Evolutionary conservation across 2,113 vertebrate species (phyloP).

Genomic region (Chascanopsetta lugubris): DNA sequence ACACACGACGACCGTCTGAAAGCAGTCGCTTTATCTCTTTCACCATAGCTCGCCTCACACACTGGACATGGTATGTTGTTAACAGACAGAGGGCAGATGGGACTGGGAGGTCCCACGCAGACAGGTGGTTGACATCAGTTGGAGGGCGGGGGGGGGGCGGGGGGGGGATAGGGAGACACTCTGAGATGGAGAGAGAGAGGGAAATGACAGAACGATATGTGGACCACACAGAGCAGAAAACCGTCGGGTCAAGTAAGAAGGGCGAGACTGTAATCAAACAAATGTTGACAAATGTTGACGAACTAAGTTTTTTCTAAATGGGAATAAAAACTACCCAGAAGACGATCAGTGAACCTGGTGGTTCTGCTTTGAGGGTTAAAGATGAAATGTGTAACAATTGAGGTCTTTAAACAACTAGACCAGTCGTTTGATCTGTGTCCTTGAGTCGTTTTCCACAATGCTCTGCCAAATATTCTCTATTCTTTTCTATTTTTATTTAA

Average conservation of each 20-base stretch:
- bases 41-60: constrained; percentile 54
- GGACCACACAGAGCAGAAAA: constrained; percentile 75
- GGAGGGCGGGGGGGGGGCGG: constrained; percentile 12
- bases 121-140: constrained; percentile 78
- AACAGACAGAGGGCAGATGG: constrained; percentile 74
- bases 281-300: constrained; percentile 28
- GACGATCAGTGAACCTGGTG: too few species aligned
- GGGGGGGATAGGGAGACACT: constrained; percentile 18
- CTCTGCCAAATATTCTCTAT: too few species aligned
- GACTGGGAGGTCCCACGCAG: constrained; percentile 74
- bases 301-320: constrained; percentile 8
- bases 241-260: constrained; percentile 43
- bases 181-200: constrained; percentile 37
- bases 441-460: too few species aligned
- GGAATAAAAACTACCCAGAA: too few species aligned
- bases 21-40: constrained; percentile 54
- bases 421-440: too few species aligned
- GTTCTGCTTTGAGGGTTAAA: too few species aligned
- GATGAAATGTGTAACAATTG: too few species aligned
- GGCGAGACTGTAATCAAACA: constrained; percentile 46
- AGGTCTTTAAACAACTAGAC: too few species aligned
- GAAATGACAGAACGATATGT: constrained; percentile 60
- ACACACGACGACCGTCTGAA: constrained; percentile 40
- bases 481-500: too few species aligned
- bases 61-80: constrained; percentile 65